A percentile compares a stretch with the other conserved stretches of the same genome.
Conservation (phyloP, 1,140 invertebrate species). For the Harlomillsia oculata region DNA sequence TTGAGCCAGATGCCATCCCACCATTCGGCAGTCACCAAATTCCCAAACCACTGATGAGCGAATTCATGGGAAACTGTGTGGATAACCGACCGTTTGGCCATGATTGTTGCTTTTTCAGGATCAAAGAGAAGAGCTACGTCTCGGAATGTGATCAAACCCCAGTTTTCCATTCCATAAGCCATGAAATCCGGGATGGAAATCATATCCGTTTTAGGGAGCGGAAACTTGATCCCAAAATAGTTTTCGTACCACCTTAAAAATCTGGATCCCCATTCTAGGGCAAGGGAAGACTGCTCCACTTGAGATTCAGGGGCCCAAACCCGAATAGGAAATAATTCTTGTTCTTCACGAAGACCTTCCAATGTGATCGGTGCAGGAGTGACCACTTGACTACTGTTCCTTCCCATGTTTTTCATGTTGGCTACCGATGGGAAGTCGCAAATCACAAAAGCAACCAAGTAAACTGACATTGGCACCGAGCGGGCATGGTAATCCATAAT, state of each 20-base stretch:
- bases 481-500: slow-evolving; percentile 62
- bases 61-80: slow-evolving; percentile 50
- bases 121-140: slow-evolving; percentile 80
- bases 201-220: slow-evolving; percentile 68
- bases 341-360: too few species aligned
- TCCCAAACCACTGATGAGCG: slow-evolving; percentile 29
- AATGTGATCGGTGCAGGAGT: too few species aligned
- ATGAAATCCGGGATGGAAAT: slow-evolving; percentile 65
- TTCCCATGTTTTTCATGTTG: slow-evolving; percentile 19
- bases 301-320: slow-evolving; percentile 77
- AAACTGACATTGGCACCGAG: slow-evolving; percentile 76
- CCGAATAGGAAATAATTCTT: too few species aligned
- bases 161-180: slow-evolving; percentile 43
- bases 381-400: too few species aligned
- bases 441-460: slow-evolving; percentile 71
- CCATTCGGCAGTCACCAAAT: slow-evolving; percentile 51
- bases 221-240: slow-evolving; percentile 74
- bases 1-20: slow-evolving; percentile 63
- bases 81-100: slow-evolving; percentile 61
- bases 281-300: slow-evolving; percentile 65
- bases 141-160: slow-evolving; percentile 42
- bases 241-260: slow-evolving; percentile 72
- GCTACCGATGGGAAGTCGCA: slow-evolving; percentile 55
- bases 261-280: slow-evolving; percentile 65
- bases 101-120: slow-evolving; percentile 53